These are phyloP conservation scores for Seriola dumerili DNA, from an alignment of 2,113 vertebrate species.

Conservation along the genomic window DNA sequence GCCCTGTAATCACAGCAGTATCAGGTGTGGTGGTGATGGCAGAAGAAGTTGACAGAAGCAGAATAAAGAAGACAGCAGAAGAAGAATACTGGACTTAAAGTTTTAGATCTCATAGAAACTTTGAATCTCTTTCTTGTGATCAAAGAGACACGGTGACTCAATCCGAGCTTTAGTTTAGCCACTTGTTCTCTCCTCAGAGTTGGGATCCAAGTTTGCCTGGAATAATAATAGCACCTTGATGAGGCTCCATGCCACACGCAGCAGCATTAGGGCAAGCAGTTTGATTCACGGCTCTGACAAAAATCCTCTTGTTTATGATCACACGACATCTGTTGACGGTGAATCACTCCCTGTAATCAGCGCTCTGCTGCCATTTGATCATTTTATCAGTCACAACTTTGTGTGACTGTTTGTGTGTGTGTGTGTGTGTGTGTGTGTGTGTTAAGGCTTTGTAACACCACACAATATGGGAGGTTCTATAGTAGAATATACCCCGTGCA, in stretches of 20 bases:
- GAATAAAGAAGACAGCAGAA: not conserved
- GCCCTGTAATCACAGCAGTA: not conserved
- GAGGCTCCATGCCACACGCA: conserved; percentile 60
- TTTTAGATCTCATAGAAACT: conserved; percentile 57
- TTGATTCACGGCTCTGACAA: conserved; percentile 79
- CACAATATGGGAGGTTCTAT: conserved; percentile 4
- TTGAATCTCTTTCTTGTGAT: conserved; percentile 65
- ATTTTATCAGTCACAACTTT: conserved; percentile 55
- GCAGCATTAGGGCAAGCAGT: conserved; percentile 57
- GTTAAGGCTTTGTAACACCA: not conserved
- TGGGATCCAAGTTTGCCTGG: conserved; percentile 57
- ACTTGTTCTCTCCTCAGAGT: conserved; percentile 53
- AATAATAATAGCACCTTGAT: conserved; percentile 77
- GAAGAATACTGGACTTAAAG: conserved; percentile 31
- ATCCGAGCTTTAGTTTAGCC: conserved; percentile 59
- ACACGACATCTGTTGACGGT: conserved; percentile 77
- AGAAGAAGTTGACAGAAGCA: conserved; percentile 15
- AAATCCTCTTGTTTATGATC: conserved; percentile 78
- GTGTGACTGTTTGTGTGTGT: conserved; percentile 28
- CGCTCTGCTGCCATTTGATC: conserved; percentile 68
- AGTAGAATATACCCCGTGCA: not conserved
- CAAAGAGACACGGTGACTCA: conserved; percentile 63
- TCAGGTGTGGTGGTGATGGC: not conserved
- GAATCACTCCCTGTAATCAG: conserved; percentile 77
- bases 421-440: conserved; percentile 7